These are phyloP conservation scores for Andrena chrysosceles DNA, from an alignment of 2,888 invertebrate genomes.

Conservation along the genomic window DNA sequence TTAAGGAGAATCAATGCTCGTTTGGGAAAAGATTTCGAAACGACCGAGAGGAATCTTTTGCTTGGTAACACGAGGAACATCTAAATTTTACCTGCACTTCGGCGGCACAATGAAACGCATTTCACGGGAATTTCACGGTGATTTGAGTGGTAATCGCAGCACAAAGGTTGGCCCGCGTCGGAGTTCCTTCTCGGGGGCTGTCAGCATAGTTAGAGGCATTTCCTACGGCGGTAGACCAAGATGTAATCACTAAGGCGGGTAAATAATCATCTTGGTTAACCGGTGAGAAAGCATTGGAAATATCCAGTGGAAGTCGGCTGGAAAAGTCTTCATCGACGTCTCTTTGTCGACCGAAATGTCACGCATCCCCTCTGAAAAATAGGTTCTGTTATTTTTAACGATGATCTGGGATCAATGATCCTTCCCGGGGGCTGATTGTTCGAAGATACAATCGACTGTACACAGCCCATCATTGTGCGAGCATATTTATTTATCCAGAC, in stretches of 20 bases:
- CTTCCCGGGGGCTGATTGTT: conserved; percentile 10
- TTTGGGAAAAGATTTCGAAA: not conserved
- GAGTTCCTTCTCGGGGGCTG: conserved; percentile 63
- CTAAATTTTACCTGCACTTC: conserved; percentile 69
- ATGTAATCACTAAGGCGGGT: conserved; percentile 76
- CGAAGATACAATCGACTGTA: conserved; percentile 5
- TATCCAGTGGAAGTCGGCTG: conserved; percentile 36
- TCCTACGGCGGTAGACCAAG: conserved; percentile 66
- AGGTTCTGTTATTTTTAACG: conserved; percentile 70
- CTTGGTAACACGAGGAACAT: conserved; percentile 44
- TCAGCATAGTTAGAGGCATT: conserved; percentile 65
- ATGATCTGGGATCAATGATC: conserved; percentile 68
- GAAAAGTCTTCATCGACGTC: conserved; percentile 35
- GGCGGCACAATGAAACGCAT: conserved; percentile 76
- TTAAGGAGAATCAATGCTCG: not conserved
- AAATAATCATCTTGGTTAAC: conserved; percentile 75
- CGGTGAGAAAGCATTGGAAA: conserved; percentile 53
- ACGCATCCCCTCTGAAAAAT: conserved; percentile 59
- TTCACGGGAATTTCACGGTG: conserved; percentile 82
- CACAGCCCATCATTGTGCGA: not conserved
- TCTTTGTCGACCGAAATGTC: conserved; percentile 73
- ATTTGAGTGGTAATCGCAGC: conserved; percentile 82
- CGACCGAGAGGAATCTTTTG: conserved; percentile 48
- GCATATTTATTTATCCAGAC: conserved; percentile 24
- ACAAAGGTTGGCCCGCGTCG: conserved; percentile 77